These are phyloP conservation scores for Ifrita kowaldi DNA, from an alignment of 2,113 vertebrate species.

Conservation along the genomic window DNA sequence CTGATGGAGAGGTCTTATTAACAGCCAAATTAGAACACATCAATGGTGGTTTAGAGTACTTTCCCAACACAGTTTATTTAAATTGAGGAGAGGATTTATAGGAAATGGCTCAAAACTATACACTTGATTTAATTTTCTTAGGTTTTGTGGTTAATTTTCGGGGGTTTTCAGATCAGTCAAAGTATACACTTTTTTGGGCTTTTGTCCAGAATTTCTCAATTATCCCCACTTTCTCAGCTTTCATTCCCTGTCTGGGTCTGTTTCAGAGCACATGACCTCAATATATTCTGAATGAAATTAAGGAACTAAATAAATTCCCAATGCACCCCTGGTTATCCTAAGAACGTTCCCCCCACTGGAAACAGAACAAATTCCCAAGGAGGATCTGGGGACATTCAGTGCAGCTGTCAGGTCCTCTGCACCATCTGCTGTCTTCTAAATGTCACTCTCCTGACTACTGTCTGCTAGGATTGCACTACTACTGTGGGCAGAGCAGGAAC, in stretches of 20 bases:
- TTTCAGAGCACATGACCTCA: background rate
- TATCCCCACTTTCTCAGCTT: background rate
- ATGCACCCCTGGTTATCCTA: background rate
- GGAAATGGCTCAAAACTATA: background rate
- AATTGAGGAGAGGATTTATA: background rate
- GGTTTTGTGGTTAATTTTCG: background rate
- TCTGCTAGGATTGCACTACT: background rate
- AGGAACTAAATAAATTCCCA: background rate
- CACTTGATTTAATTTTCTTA: background rate
- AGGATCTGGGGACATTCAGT: background rate
- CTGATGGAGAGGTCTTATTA: background rate
- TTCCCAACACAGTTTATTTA: background rate
- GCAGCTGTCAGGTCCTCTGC: background rate
- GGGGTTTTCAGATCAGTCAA: background rate
- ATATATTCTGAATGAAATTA: background rate
- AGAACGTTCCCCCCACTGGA: background rate
- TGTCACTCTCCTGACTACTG: background rate
- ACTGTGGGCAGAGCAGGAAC: background rate
- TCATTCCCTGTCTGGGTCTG: background rate
- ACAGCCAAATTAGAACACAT: background rate
- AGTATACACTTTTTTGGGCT: fast-evolving
- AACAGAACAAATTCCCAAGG: background rate
- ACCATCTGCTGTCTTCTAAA: background rate
- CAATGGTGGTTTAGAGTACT: background rate
- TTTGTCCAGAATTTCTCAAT: background rate